Base-by-base conservation (phyloP, 2,888 invertebrate genomes). In the Ormyrus thymus region DNA sequence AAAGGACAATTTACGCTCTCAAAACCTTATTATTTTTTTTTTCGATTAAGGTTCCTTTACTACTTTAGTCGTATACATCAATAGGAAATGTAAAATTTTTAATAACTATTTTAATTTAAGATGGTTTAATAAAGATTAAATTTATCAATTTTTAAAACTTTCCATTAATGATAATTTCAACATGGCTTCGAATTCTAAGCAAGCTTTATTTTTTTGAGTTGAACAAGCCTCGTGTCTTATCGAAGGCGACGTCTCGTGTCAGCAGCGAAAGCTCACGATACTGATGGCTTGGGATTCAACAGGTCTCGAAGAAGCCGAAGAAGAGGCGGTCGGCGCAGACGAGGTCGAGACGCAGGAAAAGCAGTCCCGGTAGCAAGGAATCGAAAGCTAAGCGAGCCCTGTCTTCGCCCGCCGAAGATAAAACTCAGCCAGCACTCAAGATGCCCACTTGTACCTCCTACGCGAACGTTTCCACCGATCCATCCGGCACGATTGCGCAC, bases 81-180 rank as follows among this genome's bases (percentile, higher is more conserved):
- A 66, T 71, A 80, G 73, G 13, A 50, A 72, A 80, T 71, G 70
- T 74, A 78, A 78, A 74, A 75, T 70, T 80, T 74, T 74, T 70
- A 74, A 66, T 64, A 45, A 62, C 64, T 70, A 69, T 66, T 75
- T 78, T 78, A 55, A 56, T 77, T 74, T 76, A 73, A 69, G 15
- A 73, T 80, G 74, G 59, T 80, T 80, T 77, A 77, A 80, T 80
- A 74, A 80, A 77, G 59, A 80, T 77, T 80, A 72, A 80, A 73
- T 74, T 77, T 77, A 74, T 80, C 65, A 74, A 76, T 77, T 80
- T 78, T 76, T 73, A 73, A 80, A 80, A 79, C 50, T 56, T 71
- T 55, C 45, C 55, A 59, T 66, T 55, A 10, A 46, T 59, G 65
- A 58, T 69, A 53, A 61, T 69, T 69, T 11, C 6, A 46, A 29